phyloP scores from a whole-genome alignment of 2,888 invertebrate genomes.

The Taphrorychus bicolor region DNA sequence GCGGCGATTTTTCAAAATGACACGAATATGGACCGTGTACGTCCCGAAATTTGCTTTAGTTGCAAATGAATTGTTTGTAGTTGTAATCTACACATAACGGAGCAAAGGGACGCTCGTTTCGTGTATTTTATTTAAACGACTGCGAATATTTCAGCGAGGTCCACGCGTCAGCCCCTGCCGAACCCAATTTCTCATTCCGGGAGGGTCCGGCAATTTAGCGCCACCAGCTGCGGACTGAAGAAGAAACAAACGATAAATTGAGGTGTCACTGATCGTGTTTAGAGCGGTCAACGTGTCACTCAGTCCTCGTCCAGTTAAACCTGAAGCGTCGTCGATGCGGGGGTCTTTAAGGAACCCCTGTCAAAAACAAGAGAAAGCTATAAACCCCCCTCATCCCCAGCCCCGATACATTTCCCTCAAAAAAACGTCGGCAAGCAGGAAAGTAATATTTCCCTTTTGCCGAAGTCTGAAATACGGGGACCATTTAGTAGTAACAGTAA shows the following conservation, averaged over 20 bases:
- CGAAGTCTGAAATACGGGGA: slow-evolving; percentile 45
- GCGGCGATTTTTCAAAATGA: slow-evolving; percentile 48
- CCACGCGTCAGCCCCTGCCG: slow-evolving; percentile 26
- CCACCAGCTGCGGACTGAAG: slow-evolving; percentile 4
- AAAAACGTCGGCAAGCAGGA: slow-evolving; percentile 21
- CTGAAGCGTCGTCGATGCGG: no score
- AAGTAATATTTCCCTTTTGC: slow-evolving; percentile 33
- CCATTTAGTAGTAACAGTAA: slow-evolving; percentile 48
- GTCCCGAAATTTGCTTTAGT: slow-evolving; percentile 48
- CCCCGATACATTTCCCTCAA: slow-evolving; percentile 29
- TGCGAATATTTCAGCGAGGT: slow-evolving; percentile 34
- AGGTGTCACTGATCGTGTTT: slow-evolving; percentile 12
- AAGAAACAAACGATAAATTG: slow-evolving; percentile 25
- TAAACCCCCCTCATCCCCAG: no score
- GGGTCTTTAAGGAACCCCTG: no score
- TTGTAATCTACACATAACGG: slow-evolving; percentile 45
- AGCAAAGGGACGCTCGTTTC: slow-evolving; percentile 28
- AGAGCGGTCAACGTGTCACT: no score
- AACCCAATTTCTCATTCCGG: slow-evolving; percentile 37
- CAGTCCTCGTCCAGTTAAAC: no score
- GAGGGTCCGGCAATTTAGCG: slow-evolving; percentile 37
- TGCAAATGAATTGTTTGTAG: slow-evolving; percentile 51
- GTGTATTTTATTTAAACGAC: slow-evolving; percentile 44
- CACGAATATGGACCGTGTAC: slow-evolving; percentile 12
- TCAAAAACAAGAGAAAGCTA: slow-evolving; percentile 25